Percentiles rank a stretch among this genome's conserved stretches.
Conservation (phyloP, 2,797 vertebrate species). For the Diglossa cyanea region DNA sequence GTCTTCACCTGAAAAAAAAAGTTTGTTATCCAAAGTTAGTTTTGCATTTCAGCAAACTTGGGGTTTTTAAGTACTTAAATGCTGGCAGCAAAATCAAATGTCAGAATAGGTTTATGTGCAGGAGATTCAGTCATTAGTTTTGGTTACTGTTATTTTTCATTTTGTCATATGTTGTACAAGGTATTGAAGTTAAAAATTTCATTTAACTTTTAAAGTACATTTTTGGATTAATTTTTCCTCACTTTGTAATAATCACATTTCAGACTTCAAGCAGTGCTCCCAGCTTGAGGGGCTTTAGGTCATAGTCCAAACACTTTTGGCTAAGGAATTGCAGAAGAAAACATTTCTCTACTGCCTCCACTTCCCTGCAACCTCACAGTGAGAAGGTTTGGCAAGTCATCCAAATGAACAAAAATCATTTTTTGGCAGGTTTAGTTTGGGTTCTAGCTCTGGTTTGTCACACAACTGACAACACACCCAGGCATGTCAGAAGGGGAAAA, state of each 20-base stretch:
- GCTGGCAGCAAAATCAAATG: background rate
- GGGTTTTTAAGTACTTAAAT: background rate
- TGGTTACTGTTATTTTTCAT: background rate
- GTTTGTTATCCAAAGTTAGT: background rate
- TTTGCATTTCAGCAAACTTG: background rate
- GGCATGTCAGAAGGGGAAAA: background rate
- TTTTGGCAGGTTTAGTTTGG: background rate
- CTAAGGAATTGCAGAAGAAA: background rate
- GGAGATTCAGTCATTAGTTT: background rate
- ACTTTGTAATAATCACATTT: background rate
- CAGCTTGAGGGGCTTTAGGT: background rate
- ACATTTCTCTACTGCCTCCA: background rate
- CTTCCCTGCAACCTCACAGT: accelerated
- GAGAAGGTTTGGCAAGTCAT: background rate
- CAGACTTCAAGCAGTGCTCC: accelerated
- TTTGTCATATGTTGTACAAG: background rate
- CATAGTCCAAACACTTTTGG: background rate
- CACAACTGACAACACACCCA: accelerated
- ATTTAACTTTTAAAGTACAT: background rate
- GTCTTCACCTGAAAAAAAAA: background rate
- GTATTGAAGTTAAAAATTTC: background rate
- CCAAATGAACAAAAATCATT: background rate
- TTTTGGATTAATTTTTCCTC: background rate
- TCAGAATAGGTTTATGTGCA: background rate
- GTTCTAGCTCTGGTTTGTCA: background rate